A percentile compares a stretch with the other conserved stretches of the same genome.
Conservation (phyloP, 2,113 vertebrate genomes). For the Melanotaenia duboulayi region DNA sequence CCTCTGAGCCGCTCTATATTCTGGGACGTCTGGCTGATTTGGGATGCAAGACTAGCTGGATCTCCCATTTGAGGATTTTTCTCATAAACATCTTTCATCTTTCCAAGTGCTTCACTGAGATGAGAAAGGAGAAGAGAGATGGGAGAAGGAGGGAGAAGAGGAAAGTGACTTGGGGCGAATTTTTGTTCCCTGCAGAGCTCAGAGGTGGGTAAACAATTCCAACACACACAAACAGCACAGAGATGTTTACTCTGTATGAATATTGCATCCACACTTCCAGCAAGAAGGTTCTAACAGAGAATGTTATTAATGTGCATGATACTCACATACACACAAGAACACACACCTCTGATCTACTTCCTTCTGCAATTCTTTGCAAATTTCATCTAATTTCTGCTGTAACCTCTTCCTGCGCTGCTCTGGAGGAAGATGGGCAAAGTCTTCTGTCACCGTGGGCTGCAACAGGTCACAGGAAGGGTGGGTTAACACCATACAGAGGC, state of each 20-base stretch:
- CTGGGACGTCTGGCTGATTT: slow-evolving; percentile 87
- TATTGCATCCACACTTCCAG: slow-evolving; percentile 37
- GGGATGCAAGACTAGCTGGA: slow-evolving; percentile 87
- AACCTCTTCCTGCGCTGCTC: slow-evolving; percentile 97
- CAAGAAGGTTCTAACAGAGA: slow-evolving; percentile 38
- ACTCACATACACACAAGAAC: slow-evolving; percentile 16
- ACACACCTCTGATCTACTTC: slow-evolving; percentile 96
- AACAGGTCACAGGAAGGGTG: slow-evolving; percentile 38
- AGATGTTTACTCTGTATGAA: slow-evolving; percentile 69
- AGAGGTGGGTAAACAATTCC: slow-evolving; percentile 65
- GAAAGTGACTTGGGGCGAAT: slow-evolving; percentile 50
- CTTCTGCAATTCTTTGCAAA: slow-evolving; percentile 95
- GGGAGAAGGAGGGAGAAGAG: slow-evolving; percentile 10
- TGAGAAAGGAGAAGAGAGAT: slow-evolving; percentile 19
- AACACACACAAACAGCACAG: slow-evolving; percentile 26
- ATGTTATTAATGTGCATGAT: slow-evolving; percentile 48
- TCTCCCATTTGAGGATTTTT: slow-evolving; percentile 94
- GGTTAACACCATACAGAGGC: slow-evolving; percentile 9
- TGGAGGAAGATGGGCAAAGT: slow-evolving; percentile 96
- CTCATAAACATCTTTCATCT: slow-evolving; percentile 94
- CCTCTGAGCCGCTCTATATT: slow-evolving; percentile 87
- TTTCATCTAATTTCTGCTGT: slow-evolving; percentile 95
- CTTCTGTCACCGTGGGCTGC: slow-evolving; percentile 85
- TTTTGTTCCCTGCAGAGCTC: slow-evolving; percentile 47
- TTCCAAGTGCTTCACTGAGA: slow-evolving; percentile 88